These are phyloP conservation scores for Enchytraeus crypticus DNA, from an alignment of 2,888 invertebrate species.

Conservation along the genomic window DNA sequence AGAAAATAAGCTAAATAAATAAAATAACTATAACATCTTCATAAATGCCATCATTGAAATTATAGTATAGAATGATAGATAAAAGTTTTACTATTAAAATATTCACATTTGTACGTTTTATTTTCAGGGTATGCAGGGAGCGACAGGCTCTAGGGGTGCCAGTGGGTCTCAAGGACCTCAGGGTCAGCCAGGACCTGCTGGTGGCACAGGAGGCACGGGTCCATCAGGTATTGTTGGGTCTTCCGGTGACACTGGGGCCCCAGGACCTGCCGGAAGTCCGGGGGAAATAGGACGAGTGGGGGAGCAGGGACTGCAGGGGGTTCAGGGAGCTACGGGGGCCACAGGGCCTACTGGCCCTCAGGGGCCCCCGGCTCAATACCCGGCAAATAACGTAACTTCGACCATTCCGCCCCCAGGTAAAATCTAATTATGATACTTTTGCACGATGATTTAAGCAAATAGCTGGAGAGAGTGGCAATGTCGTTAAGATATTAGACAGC, in stretches of 20 bases:
- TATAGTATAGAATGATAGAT: too few species aligned
- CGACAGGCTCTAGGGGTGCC: constrained; percentile 17
- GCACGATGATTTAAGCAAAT: too few species aligned
- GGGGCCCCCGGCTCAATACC: constrained; percentile 12
- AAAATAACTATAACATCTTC: too few species aligned
- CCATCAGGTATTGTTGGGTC: constrained; percentile 10
- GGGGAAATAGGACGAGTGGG: constrained; percentile 11
- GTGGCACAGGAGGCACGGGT: constrained; percentile 11
- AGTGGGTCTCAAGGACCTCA: constrained; percentile 1
- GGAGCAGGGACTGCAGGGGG: constrained; percentile 16
- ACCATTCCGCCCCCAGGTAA: too few species aligned
- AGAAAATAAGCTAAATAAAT: too few species aligned
- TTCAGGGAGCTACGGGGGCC: constrained; percentile 5
- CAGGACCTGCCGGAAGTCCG: constrained; percentile 1
- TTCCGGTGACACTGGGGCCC: constrained; percentile 2
- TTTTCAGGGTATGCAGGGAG: constrained; percentile 22
- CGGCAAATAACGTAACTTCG: too few species aligned
- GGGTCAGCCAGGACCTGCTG: constrained; percentile 34
- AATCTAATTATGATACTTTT: too few species aligned
- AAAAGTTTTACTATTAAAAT: too few species aligned
- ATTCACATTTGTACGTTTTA: too few species aligned
- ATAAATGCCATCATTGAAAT: too few species aligned
- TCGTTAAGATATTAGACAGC: too few species aligned
- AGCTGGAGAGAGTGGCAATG: too few species aligned
- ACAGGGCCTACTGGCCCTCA: background rate